These are phyloP conservation scores for Oikopleura albicans DNA, from an alignment of 23 tunicate genomes.

Conservation along the genomic window DNA sequence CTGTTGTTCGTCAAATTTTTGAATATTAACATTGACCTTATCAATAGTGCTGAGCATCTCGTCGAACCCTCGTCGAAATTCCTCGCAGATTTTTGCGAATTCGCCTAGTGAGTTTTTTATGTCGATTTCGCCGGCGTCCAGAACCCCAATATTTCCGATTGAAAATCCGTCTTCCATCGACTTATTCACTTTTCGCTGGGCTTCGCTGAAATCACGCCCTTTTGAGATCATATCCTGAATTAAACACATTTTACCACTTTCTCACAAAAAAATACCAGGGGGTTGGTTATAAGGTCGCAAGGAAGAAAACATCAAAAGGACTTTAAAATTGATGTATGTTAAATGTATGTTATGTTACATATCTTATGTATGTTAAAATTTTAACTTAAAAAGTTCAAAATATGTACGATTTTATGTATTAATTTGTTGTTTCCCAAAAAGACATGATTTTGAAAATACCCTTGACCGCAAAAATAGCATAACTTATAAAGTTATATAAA, in stretches of 20 bases:
- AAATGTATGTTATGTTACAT: no score
- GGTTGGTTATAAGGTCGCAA: no score
- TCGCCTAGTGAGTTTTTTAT: constrained; percentile 3
- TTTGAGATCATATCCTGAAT: not conserved
- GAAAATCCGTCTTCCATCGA: not conserved
- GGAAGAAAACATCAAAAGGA: no score
- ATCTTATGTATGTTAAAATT: no score
- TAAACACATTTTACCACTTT: not conserved
- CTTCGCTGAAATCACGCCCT: not conserved
- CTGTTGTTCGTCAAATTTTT: not conserved
- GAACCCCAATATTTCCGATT: not conserved
- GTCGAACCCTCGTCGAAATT: not conserved
- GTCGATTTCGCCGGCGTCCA: not conserved
- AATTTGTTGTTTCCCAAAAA: no score
- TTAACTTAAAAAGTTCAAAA: no score
- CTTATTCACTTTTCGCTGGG: not conserved
- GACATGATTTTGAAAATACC: no score
- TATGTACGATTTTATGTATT: no score
- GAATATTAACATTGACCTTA: not conserved
- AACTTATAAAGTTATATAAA: no score
- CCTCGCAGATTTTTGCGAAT: not conserved
- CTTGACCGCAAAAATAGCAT: no score
- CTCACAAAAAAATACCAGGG: no score
- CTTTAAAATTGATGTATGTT: no score
- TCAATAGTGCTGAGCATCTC: not conserved